Evolutionary conservation across 2,888 invertebrate genomes (phyloP).

Genomic region (Habroteleia sp.): DNA sequence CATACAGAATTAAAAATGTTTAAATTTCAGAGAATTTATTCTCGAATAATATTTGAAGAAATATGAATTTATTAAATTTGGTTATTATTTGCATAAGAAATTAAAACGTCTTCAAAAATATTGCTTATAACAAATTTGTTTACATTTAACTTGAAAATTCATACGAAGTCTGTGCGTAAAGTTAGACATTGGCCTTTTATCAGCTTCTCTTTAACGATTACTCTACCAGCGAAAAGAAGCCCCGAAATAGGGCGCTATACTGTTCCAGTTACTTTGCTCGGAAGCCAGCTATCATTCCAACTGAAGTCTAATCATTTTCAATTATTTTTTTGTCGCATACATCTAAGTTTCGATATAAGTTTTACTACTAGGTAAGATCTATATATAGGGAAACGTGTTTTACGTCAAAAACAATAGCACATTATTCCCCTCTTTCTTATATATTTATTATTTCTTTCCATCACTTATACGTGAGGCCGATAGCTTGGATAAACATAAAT

Average conservation of each 20-base stretch:
- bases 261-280: slow-evolving; percentile 52
- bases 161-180: slow-evolving; percentile 14
- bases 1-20: too few relatives aligned
- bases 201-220: slow-evolving; percentile 55
- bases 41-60: too few relatives aligned
- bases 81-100: too few relatives aligned
- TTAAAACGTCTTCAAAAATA: too few relatives aligned
- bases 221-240: slow-evolving; percentile 49
- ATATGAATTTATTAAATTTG: too few relatives aligned
- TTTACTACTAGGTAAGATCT: slow-evolving; percentile 28
- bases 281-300: slow-evolving; percentile 44
- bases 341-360: slow-evolving; percentile 23
- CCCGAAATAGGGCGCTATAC: slow-evolving; percentile 42
- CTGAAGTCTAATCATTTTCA: slow-evolving; percentile 47
- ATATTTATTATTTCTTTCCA: slow-evolving; percentile 30
- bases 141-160: too few relatives aligned
- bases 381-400: slow-evolving; percentile 30
- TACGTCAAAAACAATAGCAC: slow-evolving; percentile 25
- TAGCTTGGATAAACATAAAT: slow-evolving; percentile 10
- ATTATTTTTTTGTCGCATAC: slow-evolving; percentile 31
- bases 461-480: slow-evolving; percentile 5
- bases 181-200: slow-evolving; percentile 50
- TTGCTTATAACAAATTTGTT: too few relatives aligned
- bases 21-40: too few relatives aligned
- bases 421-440: slow-evolving; percentile 21